Conservation (phyloP, 2,888 invertebrate species). For the Tromatobia lineatoria region DNA sequence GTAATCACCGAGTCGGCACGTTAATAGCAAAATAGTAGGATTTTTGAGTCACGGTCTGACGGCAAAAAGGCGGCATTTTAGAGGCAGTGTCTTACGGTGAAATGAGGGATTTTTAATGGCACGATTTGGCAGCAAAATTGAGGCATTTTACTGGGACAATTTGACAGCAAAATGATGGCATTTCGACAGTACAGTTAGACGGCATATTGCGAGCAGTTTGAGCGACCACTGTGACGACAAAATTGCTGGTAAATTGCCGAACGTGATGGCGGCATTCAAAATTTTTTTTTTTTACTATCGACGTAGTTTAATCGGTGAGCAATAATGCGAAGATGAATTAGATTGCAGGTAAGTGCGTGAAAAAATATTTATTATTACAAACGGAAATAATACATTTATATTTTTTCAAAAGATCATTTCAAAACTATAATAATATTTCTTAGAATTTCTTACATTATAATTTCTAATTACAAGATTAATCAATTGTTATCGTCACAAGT, state of each 20-base stretch:
- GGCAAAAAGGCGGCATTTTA: background rate
- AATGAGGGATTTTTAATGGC: background rate
- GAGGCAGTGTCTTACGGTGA: background rate
- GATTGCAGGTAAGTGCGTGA: conserved; percentile 13
- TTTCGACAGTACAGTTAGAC: background rate
- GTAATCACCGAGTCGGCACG: background rate
- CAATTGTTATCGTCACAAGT: background rate
- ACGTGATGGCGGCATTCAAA: background rate
- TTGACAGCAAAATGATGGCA: background rate
- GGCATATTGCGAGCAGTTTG: background rate
- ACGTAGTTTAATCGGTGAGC: background rate
- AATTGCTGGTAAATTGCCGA: background rate
- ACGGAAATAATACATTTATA: background rate
- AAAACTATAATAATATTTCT: background rate
- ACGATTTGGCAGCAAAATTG: background rate
- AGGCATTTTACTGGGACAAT: background rate
- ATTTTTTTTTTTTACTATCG: background rate
- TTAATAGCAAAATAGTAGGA: background rate
- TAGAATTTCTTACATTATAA: background rate
- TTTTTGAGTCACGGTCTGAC: background rate
- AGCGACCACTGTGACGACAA: background rate
- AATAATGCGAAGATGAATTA: background rate
- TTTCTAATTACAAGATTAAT: background rate
- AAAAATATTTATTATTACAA: background rate
- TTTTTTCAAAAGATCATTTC: too few relatives aligned